Percentiles rank a stretch among this genome's conserved stretches.
Evolutionary conservation across 2,888 invertebrate genomes (phyloP).

Genomic region (Microctonus brassicae): DNA sequence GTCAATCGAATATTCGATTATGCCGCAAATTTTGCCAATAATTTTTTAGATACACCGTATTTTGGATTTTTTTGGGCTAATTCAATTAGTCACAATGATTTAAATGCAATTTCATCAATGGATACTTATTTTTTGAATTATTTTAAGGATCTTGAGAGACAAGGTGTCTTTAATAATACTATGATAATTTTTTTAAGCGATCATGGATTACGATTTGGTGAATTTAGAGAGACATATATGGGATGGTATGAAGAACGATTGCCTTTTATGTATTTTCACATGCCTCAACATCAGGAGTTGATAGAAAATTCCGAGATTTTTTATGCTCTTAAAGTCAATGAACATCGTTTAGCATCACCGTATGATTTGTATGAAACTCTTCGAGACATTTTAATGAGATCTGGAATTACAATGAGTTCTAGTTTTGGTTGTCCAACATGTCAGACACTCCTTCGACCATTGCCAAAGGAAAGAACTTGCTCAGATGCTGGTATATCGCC

Average conservation of each 20-base stretch:
- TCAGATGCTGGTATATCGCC: constrained; percentile 77
- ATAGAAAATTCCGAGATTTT: constrained; percentile 73
- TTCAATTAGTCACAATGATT: constrained; percentile 80
- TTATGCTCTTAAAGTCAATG: constrained; percentile 74
- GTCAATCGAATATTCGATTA: constrained; percentile 80
- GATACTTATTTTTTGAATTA: constrained; percentile 76
- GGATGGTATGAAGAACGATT: constrained; percentile 85
- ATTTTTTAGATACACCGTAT: constrained; percentile 75
- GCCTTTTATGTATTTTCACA: constrained; percentile 80
- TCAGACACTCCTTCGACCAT: constrained; percentile 75
- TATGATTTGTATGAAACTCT: constrained; percentile 83
- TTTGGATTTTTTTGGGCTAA: constrained; percentile 87
- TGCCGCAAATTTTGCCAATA: constrained; percentile 77
- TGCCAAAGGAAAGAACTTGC: constrained; percentile 77
- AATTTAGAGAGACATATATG: constrained; percentile 76
- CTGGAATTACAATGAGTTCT: constrained; percentile 67
- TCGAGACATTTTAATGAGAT: constrained; percentile 74
- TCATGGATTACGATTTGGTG: constrained; percentile 84
- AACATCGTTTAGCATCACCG: constrained; percentile 79
- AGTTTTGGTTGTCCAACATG: constrained; percentile 77
- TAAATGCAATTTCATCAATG: constrained; percentile 78
- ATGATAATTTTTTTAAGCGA: constrained; percentile 83
- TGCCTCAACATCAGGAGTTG: constrained; percentile 75
- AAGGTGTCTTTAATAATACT: constrained; percentile 76
- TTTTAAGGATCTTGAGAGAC: constrained; percentile 73